phyloP scores from a whole-genome alignment of 2,113 vertebrate genomes.

The Prinia subflava region DNA sequence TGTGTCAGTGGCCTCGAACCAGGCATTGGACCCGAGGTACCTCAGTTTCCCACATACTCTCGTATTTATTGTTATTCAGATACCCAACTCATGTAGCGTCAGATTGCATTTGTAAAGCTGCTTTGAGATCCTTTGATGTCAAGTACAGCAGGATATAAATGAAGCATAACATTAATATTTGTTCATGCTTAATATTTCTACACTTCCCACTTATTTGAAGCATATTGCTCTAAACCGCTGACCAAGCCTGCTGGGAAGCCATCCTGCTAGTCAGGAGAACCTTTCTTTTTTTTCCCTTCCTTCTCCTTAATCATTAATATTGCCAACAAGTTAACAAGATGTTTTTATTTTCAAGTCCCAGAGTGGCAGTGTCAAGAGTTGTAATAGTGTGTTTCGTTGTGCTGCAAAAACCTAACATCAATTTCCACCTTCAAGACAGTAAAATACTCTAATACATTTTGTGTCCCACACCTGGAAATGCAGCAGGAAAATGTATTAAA shows the following conservation, averaged over 20 bases:
- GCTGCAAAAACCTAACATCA: not conserved
- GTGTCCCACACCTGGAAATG: not conserved
- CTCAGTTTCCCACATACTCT: not conserved
- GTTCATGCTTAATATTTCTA: slow-evolving; percentile 33
- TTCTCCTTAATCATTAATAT: not conserved
- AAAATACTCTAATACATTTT: not conserved
- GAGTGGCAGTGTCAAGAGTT: not conserved
- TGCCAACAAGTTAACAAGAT: slow-evolving; percentile 17
- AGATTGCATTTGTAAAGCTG: slow-evolving; percentile 29
- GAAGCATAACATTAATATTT: slow-evolving; percentile 13
- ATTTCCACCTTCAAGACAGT: not conserved
- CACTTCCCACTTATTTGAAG: not conserved
- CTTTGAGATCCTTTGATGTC: slow-evolving; percentile 41
- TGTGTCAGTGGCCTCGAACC: not conserved
- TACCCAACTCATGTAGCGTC: not conserved
- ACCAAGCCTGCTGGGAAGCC: not conserved
- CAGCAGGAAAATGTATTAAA: slow-evolving; percentile 15
- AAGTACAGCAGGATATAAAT: slow-evolving; percentile 2
- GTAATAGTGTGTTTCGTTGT: not conserved
- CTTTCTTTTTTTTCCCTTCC: not conserved
- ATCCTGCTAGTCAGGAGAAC: not conserved
- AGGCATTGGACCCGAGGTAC: not conserved
- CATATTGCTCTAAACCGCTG: not conserved
- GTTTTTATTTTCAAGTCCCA: slow-evolving; percentile 1
- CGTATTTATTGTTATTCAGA: not conserved